These are phyloP conservation scores for Cyclopterus lumpus DNA, from an alignment of 2,797 vertebrate genomes.

Conservation along the genomic window DNA sequence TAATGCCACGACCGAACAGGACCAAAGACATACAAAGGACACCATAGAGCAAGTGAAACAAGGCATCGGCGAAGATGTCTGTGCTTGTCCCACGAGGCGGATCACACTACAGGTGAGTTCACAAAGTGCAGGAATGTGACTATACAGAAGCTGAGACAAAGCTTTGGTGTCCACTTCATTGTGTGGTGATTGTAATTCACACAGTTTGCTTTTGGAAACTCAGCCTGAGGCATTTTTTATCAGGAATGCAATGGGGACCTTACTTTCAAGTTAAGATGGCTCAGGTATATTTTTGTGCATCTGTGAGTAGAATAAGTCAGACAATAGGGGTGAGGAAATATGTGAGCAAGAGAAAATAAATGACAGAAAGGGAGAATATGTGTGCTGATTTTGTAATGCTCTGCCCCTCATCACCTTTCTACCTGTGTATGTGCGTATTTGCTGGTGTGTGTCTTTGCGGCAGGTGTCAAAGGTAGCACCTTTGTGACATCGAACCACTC, in stretches of 20 bases:
- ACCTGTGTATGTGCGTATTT: neutral
- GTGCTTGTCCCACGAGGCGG: neutral
- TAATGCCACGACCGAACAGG: neutral
- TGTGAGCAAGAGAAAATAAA: conserved; percentile 20
- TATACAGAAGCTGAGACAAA: conserved; percentile 30
- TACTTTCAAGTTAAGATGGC: conserved; percentile 57
- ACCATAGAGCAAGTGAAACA: conserved; percentile 38
- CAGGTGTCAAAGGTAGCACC: conserved; percentile 50
- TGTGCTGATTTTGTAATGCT: conserved; percentile 35
- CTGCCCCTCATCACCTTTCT: conserved; percentile 23
- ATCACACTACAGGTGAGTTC: conserved; percentile 47
- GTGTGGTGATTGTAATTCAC: conserved; percentile 62
- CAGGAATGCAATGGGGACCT: conserved; percentile 53
- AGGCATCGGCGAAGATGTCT: conserved; percentile 11
- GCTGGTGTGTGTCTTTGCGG: conserved; percentile 9
- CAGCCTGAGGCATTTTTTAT: conserved; percentile 60
- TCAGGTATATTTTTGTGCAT: conserved; percentile 34
- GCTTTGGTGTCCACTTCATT: conserved; percentile 62
- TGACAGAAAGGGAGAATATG: conserved; percentile 33
- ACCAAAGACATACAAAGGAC: conserved; percentile 35
- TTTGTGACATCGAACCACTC: conserved; percentile 40
- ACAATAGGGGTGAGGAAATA: conserved; percentile 13
- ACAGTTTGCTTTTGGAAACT: conserved; percentile 48
- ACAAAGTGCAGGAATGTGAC: conserved; percentile 30
- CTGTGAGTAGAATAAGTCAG: conserved; percentile 12